These are phyloP conservation scores for Meles meles DNA, from an alignment of 2,113 vertebrate species.

Conservation along the genomic window DNA sequence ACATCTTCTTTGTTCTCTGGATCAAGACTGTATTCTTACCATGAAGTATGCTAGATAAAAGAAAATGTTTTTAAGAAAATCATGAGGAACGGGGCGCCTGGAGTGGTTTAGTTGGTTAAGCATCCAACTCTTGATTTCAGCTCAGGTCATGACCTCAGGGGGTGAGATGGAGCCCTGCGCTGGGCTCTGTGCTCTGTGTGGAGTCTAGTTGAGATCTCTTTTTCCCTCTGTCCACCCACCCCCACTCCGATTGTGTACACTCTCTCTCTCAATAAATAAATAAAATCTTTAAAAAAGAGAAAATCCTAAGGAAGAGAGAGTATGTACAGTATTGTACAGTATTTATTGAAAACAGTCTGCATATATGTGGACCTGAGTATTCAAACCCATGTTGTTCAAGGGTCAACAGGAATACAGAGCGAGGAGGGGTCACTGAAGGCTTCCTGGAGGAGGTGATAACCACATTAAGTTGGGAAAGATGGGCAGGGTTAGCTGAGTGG, in stretches of 20 bases:
- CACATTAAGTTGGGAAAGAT: no score
- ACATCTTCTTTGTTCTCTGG: background rate
- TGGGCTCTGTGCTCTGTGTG: background rate
- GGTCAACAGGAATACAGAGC: background rate
- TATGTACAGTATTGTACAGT: background rate
- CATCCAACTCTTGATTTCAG: background rate
- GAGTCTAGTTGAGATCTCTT: background rate
- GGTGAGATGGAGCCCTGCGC: background rate
- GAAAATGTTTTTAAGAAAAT: background rate
- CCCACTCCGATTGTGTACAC: rapidly evolving
- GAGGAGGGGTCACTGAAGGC: background rate
- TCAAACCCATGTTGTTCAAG: background rate
- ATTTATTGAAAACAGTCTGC: background rate
- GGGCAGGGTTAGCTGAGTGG: no score
- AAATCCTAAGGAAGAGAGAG: background rate
- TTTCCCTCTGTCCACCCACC: no score
- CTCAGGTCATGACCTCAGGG: background rate
- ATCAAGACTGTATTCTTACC: background rate
- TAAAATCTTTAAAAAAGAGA: background rate
- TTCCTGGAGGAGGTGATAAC: no score
- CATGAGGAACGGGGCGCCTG: background rate
- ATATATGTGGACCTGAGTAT: background rate
- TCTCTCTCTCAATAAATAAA: no score
- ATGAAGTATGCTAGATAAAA: background rate
- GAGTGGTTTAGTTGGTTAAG: background rate